Evolutionary conservation across 2,113 vertebrate species (phyloP).

Genomic region (Lathamus discolor): DNA sequence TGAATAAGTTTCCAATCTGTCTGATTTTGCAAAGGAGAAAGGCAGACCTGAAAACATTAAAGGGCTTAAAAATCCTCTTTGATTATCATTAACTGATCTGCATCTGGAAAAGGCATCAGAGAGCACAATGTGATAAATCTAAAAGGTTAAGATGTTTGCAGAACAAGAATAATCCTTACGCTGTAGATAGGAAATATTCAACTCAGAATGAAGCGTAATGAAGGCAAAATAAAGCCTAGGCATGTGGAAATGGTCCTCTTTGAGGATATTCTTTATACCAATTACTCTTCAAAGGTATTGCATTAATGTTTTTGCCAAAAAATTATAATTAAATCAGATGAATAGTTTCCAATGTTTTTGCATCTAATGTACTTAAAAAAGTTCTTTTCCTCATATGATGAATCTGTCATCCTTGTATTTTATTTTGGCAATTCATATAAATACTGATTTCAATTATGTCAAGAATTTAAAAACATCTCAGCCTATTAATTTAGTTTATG

Average conservation of each 20-base stretch:
- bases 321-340: slow-evolving; percentile 76
- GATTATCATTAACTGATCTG: slow-evolving; percentile 76
- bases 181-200: slow-evolving; percentile 25
- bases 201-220: slow-evolving; percentile 59
- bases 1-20: slow-evolving; percentile 22
- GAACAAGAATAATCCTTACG: slow-evolving; percentile 39
- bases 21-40: slow-evolving; percentile 53
- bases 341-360: slow-evolving; percentile 73
- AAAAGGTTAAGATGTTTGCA: slow-evolving; percentile 63
- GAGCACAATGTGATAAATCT: slow-evolving; percentile 75
- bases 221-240: slow-evolving; percentile 75
- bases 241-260: slow-evolving; percentile 77
- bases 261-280: slow-evolving; percentile 76
- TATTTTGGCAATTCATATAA: slow-evolving; percentile 56
- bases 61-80: slow-evolving; percentile 71
- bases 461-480: slow-evolving; percentile 64
- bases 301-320: slow-evolving; percentile 73
- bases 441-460: slow-evolving; percentile 65
- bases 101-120: slow-evolving; percentile 84
- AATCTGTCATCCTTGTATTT: slow-evolving; percentile 55
- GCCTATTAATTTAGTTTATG: slow-evolving; percentile 40
- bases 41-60: slow-evolving; percentile 32
- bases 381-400: slow-evolving; percentile 54
- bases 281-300: slow-evolving; percentile 79
- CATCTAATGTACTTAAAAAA: slow-evolving; percentile 62